Evolutionary conservation across 1,140 invertebrate genomes (phyloP), one percentile per base, ranked within the genome.

Genomic region (Chrysoperla carnea): DNA sequence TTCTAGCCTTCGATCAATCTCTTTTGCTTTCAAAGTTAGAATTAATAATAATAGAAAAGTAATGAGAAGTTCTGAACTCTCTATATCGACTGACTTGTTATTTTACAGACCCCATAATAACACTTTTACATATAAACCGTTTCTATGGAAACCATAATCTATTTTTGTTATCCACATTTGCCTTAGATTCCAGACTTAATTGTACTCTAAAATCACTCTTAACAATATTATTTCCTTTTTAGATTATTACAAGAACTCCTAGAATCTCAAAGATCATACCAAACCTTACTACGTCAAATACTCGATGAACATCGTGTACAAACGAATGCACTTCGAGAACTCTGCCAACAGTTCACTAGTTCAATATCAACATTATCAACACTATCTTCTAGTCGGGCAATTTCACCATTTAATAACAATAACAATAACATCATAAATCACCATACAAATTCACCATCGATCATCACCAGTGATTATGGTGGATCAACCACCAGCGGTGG

Each of bases 301-400:
- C 52, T 90, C 1, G 74, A 84, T 37, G 80, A 88, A 42, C 78
- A 82, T 52, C 75, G 70, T 53, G 46, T 61, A 8, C 68, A 76
- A 45, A 59, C 72, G 27, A 58, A 61, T 36, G 43, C 60, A 9
- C 50, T 76, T 27, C 64, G 58, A 6, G 59, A 68, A 48, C 46
- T 65, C 13, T 59, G 59, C 6, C 58, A 69, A 42, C 58, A 56
- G 41, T 58, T 68, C 27, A 58, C 57, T 41, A 53, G 12, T 36
- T 35, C 9, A 36, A 37, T 36, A 28, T n/a, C 8, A 14, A 28
- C 27, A 15, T 17, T 6, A 14, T 15, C 7, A 35, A n/a, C 9
- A 11, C 7, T 9, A 36, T n/a, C 9, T 6, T 12, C 11, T 37
- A 14, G 33, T 46, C n/a, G 17, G 36, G 35, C 17, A 33, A 43